Percentiles rank a stretch among this genome's conserved stretches.
Evolutionary conservation across 2,797 vertebrate species (phyloP).

Genomic region (Lycodopsis pacificus): DNA sequence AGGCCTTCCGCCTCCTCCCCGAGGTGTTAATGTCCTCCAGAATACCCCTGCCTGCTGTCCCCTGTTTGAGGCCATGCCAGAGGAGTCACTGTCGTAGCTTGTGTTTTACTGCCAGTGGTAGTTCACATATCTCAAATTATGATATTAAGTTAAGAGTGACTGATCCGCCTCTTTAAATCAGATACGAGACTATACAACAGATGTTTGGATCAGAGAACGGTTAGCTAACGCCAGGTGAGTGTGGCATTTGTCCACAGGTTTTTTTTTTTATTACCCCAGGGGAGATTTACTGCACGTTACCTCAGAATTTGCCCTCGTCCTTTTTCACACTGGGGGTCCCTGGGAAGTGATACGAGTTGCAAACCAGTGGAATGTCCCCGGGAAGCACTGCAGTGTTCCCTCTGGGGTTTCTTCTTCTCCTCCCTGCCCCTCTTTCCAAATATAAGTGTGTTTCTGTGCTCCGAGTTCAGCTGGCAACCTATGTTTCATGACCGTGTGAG

Average conservation of each 20-base stretch:
- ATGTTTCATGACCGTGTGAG: constrained; percentile 51
- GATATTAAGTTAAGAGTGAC: neutral
- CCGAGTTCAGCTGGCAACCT: constrained; percentile 42
- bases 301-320: neutral
- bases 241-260: constrained; percentile 2
- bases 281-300: constrained; percentile 44
- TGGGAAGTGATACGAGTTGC: constrained; percentile 14
- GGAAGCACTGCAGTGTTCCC: constrained; percentile 27
- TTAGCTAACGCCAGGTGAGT: neutral
- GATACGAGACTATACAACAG: too few species aligned
- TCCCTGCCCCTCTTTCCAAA: constrained; percentile 48
- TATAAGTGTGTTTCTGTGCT: constrained; percentile 40
- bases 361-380: constrained; percentile 41
- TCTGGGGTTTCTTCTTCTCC: constrained; percentile 32
- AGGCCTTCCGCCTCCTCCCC: constrained; percentile 41
- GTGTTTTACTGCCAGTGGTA: constrained; percentile 16
- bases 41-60: constrained; percentile 58
- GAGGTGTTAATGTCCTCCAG: constrained; percentile 68
- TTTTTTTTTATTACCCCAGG: neutral
- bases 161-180: neutral
- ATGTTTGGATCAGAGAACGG: neutral
- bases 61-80: constrained; percentile 31
- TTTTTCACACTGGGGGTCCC: neutral
- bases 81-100: constrained; percentile 9
- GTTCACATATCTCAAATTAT: neutral